Conservation (phyloP, 1,140 invertebrate species). For the Chymomyza costata region DNA sequence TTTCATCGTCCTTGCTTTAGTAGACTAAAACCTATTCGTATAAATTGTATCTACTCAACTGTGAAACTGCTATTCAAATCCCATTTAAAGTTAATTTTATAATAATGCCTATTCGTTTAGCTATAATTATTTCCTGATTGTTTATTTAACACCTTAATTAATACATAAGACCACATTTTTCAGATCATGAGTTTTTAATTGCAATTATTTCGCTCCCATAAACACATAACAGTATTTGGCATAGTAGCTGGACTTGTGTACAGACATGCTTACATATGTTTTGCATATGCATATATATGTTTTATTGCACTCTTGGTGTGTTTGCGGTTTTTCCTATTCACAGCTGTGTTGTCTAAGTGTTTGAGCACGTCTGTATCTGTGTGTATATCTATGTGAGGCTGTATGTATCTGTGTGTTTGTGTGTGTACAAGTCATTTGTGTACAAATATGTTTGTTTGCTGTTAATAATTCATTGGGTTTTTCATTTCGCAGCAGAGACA, state of each 20-base stretch:
- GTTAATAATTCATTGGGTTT: constrained; percentile 56
- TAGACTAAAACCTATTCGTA: no score
- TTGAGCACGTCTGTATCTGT: neutral
- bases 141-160: no score
- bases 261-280: constrained; percentile 10
- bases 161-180: no score
- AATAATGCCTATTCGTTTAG: no score
- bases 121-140: no score
- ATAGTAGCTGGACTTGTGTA: constrained; percentile 40
- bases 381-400: neutral
- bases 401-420: constrained; percentile 10
- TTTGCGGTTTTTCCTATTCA: constrained; percentile 65
- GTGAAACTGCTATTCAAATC: no score
- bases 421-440: constrained; percentile 14
- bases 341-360: constrained; percentile 47
- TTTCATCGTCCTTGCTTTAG: no score
- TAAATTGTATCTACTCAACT: no score
- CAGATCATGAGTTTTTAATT: no score
- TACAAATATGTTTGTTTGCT: constrained; percentile 48
- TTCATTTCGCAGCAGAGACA: constrained; percentile 32
- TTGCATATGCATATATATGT: constrained; percentile 63
- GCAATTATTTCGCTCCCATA: no score
- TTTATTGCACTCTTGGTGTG: constrained; percentile 63
- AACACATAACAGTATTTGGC: constrained; percentile 47
- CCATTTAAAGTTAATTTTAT: no score